phyloP scores from a whole-genome alignment of 2,888 invertebrate species.

The Escarpia spicata region DNA sequence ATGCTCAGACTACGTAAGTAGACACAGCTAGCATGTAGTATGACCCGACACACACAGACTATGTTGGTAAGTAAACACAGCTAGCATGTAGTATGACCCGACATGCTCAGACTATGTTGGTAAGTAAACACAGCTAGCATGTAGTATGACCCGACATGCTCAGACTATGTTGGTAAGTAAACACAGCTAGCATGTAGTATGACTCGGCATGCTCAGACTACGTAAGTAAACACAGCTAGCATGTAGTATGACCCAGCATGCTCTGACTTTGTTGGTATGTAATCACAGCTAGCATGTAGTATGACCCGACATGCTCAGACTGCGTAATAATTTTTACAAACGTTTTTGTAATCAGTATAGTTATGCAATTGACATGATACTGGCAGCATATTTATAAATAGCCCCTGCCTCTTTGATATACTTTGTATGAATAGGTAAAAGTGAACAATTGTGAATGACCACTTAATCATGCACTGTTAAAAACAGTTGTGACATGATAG shows the following conservation, averaged over 20 bases:
- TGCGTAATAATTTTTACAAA: too few species aligned
- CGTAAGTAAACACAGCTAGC: too few species aligned
- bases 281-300: background rate
- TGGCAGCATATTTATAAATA: too few species aligned
- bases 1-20: conserved; percentile 23
- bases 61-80: too few species aligned
- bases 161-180: conserved; percentile 24
- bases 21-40: background rate
- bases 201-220: background rate
- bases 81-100: conserved; percentile 35
- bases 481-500: background rate
- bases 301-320: background rate
- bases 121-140: conserved; percentile 32
- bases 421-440: too few species aligned
- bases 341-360: too few species aligned
- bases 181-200: background rate
- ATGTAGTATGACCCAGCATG: background rate
- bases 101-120: conserved; percentile 43
- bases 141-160: too few species aligned
- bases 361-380: too few species aligned
- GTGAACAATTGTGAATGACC: too few species aligned
- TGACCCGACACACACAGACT: background rate
- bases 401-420: too few species aligned
- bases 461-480: too few species aligned
- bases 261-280: conserved; percentile 13